Conservation (phyloP, 2,888 invertebrate species). For the Oscheius sp. region DNA sequence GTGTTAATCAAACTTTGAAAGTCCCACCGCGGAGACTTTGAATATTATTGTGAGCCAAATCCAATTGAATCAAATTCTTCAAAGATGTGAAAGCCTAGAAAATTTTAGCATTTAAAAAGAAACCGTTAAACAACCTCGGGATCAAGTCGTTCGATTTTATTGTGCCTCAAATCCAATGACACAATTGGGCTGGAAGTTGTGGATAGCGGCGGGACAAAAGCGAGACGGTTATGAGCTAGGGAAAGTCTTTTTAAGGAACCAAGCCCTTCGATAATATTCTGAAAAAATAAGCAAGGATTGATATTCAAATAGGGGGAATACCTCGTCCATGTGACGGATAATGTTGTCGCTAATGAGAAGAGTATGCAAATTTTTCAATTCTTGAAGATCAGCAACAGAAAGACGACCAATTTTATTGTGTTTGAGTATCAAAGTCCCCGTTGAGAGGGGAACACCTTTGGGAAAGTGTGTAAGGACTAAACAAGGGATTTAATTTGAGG, state of each 20-base stretch:
- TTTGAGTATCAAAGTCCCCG: constrained; percentile 34
- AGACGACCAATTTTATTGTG: constrained; percentile 24
- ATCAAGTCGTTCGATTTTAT: constrained; percentile 43
- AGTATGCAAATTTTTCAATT: constrained; percentile 40
- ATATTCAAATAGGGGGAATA: constrained; percentile 6
- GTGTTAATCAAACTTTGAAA: constrained; percentile 29
- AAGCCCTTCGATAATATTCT: constrained; percentile 65
- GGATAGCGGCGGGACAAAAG: constrained; percentile 40
- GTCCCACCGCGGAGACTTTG: constrained; percentile 49
- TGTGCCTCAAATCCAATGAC: constrained; percentile 53
- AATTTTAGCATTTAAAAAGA: background rate
- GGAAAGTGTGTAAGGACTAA: constrained; percentile 28
- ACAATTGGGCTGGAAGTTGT: constrained; percentile 37
- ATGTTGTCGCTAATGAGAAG: constrained; percentile 47
- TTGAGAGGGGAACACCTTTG: constrained; percentile 15
- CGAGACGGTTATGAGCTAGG: constrained; percentile 45
- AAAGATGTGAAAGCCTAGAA: constrained; percentile 23
- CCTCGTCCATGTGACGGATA: constrained; percentile 48
- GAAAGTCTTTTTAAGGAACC: constrained; percentile 47
- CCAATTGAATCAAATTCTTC: constrained; percentile 31
- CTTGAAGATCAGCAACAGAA: constrained; percentile 30
- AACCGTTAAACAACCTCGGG: constrained; percentile 45
- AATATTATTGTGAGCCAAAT: constrained; percentile 65
- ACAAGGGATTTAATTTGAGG: background rate
- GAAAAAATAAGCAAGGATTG: background rate